These are phyloP conservation scores for Callosobruchus maculatus DNA, from an alignment of 2,888 invertebrate species.

Conservation along the genomic window DNA sequence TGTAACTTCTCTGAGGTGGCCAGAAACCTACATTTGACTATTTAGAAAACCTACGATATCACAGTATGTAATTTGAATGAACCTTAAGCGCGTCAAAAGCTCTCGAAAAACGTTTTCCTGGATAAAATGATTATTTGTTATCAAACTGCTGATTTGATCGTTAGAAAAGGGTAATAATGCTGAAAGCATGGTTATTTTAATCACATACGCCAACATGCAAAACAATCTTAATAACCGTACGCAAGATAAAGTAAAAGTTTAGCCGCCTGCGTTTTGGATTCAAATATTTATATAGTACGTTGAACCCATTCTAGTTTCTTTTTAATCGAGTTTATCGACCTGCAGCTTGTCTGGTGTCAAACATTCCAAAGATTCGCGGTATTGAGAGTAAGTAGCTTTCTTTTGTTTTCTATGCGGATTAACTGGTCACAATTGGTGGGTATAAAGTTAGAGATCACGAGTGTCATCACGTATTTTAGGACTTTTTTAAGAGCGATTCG, in stretches of 20 bases:
- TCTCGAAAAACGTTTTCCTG: too few species aligned
- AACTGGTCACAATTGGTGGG: neutral
- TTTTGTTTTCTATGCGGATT: neutral
- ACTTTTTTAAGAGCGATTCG: too few species aligned
- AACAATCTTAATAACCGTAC: neutral
- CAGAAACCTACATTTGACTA: too few species aligned
- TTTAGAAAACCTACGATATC: too few species aligned
- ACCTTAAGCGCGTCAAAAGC: too few species aligned
- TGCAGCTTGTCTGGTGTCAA: neutral
- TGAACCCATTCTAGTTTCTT: neutral
- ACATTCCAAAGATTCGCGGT: neutral
- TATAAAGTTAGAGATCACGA: neutral
- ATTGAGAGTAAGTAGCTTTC: neutral
- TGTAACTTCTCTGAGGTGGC: too few species aligned
- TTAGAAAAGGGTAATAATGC: neutral
- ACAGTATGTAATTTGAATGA: too few species aligned
- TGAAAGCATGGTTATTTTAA: neutral
- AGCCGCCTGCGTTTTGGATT: neutral
- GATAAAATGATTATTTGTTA: too few species aligned
- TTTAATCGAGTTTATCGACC: neutral
- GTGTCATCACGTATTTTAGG: too few species aligned
- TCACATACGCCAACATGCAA: neutral
- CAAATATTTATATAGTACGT: neutral
- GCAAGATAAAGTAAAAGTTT: neutral
- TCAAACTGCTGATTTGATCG: neutral